Evolutionary conservation across 2,888 invertebrate species (phyloP), one percentile per base, ranked within the genome.

Genomic region (Quadroppia sp.): DNA sequence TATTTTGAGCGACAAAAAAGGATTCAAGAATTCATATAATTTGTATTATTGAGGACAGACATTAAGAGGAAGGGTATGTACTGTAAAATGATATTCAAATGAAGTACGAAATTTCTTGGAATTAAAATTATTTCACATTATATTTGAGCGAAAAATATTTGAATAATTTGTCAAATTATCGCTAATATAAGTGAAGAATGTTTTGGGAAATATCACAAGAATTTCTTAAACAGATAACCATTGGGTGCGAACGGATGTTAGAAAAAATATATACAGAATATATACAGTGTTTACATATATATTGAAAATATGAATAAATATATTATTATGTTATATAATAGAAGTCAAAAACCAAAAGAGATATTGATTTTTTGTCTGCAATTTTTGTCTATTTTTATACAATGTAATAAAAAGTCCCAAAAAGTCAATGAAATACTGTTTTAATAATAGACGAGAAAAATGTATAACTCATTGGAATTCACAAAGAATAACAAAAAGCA

Each of bases 221-320:
- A 15, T 45, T 45, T 7, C 15, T 45, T 2, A 53, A 53, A 13
- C 23, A 23, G 2, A 53, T 53, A 23, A 15, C 50, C 50, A 50
- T 23, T 53, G 23, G 53, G 25, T 53, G 53, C 25, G 53, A 53
- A 53, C 53, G 53, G 53, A 53, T 25, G 53, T 25, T 15, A 53
- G 23, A 53, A 53, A 53, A 53, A 50, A 15, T 1, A 4, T 50
- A 36, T 9, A 45, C 11, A 13, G 45, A 45, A 45, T 17, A 45
- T n/a, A n/a, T n/a, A n/a, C n/a, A n/a, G n/a, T n/a, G n/a, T n/a
- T n/a, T n/a, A n/a, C n/a, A n/a, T n/a, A n/a, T n/a, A n/a, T n/a
- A n/a, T n/a, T n/a, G n/a, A n/a, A n/a, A n/a, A n/a, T n/a, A n/a
- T n/a, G n/a, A n/a, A n/a, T n/a, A n/a, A n/a, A n/a, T n/a, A n/a